These are phyloP conservation scores for Synergus itoensis DNA, from an alignment of 2,888 invertebrate genomes.

Conservation along the genomic window DNA sequence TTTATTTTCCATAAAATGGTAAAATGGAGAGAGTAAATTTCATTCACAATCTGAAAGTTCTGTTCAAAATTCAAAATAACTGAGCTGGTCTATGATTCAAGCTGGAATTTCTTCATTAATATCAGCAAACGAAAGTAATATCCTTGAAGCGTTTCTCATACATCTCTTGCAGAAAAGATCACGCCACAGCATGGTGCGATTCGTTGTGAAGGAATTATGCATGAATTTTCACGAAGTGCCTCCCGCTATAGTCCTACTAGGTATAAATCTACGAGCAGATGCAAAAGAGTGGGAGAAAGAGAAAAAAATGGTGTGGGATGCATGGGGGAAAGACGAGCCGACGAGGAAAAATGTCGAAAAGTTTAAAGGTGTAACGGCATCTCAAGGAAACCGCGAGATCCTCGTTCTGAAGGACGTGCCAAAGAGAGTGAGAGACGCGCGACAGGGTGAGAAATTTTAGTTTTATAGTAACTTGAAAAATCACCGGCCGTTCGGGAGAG, in stretches of 20 bases:
- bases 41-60: too few species aligned
- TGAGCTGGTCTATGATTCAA: too few species aligned
- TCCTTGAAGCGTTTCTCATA: background rate
- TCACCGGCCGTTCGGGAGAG: constrained; percentile 46
- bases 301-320: background rate
- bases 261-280: constrained; percentile 50
- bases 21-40: too few species aligned
- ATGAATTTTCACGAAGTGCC: constrained; percentile 52
- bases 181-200: constrained; percentile 6
- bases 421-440: constrained; percentile 45
- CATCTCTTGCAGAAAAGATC: background rate
- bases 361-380: constrained; percentile 41
- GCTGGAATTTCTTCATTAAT: background rate
- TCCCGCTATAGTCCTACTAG: constrained; percentile 21
- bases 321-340: constrained; percentile 9
- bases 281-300: constrained; percentile 8
- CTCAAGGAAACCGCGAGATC: constrained; percentile 37
- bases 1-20: too few species aligned
- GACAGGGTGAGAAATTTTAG: constrained; percentile 53
- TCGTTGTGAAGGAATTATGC: constrained; percentile 51
- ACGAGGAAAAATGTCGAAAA: constrained; percentile 41
- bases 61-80: too few species aligned
- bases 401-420: constrained; percentile 46
- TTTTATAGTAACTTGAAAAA: constrained; percentile 51
- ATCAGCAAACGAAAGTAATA: background rate